Conservation (phyloP, 2,797 vertebrate species). For the Sebastes steindachneri region DNA sequence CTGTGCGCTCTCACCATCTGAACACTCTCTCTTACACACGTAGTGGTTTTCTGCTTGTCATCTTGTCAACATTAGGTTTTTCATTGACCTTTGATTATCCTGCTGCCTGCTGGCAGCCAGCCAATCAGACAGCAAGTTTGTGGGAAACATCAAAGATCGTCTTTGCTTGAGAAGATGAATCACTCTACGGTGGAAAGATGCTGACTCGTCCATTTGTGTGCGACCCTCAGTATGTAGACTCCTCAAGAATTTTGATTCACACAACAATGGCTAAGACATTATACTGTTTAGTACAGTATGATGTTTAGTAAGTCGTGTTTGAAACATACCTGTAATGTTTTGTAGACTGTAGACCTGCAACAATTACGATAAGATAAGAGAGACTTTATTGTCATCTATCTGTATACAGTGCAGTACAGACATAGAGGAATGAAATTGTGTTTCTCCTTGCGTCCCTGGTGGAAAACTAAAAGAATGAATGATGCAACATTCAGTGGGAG, state of each 20-base stretch:
- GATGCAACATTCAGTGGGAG: background rate
- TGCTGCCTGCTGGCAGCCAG: slow-evolving; percentile 36
- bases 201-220: slow-evolving; percentile 9
- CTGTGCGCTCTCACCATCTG: background rate
- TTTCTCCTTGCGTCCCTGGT: background rate
- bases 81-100: slow-evolving; percentile 61
- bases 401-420: background rate
- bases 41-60: slow-evolving; percentile 8
- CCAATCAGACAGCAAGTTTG: slow-evolving; percentile 37
- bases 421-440: background rate
- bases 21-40: background rate
- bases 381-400: background rate
- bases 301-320: background rate
- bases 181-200: slow-evolving; percentile 13
- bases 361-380: background rate
- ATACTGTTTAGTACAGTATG: background rate
- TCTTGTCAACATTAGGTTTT: slow-evolving; percentile 49
- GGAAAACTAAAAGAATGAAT: background rate
- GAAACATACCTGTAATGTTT: background rate
- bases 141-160: slow-evolving; percentile 36
- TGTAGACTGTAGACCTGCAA: background rate
- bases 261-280: background rate
- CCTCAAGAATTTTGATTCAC: background rate
- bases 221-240: background rate
- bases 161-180: slow-evolving; percentile 27